These are phyloP conservation scores for Diplosoma virens DNA, from an alignment of 23 tunicate genomes.

Conservation along the genomic window DNA sequence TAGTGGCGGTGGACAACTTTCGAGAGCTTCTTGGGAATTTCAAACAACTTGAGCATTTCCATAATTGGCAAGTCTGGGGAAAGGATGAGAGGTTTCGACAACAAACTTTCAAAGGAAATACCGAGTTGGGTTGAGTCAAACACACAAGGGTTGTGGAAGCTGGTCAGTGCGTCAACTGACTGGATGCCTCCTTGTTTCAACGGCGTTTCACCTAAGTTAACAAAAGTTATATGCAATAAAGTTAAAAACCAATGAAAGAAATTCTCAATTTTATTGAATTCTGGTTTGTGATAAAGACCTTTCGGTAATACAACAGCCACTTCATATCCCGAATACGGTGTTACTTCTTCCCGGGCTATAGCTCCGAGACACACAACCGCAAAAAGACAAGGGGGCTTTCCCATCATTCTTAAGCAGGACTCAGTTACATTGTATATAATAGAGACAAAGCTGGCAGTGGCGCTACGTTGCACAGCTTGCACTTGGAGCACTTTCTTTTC, in stretches of 20 bases:
- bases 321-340: not conserved
- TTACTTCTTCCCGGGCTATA: slow-evolving; percentile 1
- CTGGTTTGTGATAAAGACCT: not conserved
- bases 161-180: not conserved
- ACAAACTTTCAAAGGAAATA: not conserved
- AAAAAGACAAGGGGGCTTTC: slow-evolving; percentile 5
- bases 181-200: not conserved
- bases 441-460: not conserved
- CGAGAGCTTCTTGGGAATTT: not conserved
- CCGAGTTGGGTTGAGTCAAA: not conserved
- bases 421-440: not conserved
- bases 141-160: not conserved
- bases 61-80: not conserved
- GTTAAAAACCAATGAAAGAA: slow-evolving; percentile 1
- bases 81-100: not conserved
- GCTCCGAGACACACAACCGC: not conserved
- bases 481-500: not conserved
- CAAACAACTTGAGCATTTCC: not conserved
- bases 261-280: not conserved
- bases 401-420: not conserved
- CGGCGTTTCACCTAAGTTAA: slow-evolving; percentile 1
- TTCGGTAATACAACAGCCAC: not conserved
- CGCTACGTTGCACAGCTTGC: not conserved
- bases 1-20: not conserved
- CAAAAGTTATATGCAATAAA: not conserved